phyloP scores from a whole-genome alignment of 2,797 vertebrate genomes.

The Falco berigora region DNA sequence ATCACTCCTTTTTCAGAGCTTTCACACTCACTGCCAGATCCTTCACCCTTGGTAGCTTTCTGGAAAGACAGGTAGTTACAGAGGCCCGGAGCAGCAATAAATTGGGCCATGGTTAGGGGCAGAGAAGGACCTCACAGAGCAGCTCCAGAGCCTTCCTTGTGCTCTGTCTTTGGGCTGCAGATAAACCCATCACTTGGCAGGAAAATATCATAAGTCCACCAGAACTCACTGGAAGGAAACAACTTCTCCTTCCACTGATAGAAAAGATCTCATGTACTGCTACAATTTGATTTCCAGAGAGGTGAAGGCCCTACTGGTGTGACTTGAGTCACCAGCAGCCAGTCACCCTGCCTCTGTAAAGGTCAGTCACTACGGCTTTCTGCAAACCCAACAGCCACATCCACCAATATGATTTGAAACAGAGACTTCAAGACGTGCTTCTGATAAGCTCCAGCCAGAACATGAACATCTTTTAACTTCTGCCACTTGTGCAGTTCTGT shows the following conservation, averaged over 20 bases:
- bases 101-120: background rate
- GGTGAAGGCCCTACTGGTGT: background rate
- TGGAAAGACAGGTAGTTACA: background rate
- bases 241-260: background rate
- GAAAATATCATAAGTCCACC: background rate
- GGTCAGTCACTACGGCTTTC: background rate
- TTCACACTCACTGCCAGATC: background rate
- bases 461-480: background rate
- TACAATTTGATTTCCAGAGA: background rate
- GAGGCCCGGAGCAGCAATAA: background rate
- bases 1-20: background rate
- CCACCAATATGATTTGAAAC: background rate
- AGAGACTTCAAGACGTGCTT: background rate
- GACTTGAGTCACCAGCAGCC: background rate
- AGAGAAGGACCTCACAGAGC: background rate
- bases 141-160: background rate
- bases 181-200: background rate
- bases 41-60: background rate
- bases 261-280: background rate
- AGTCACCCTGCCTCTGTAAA: background rate
- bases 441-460: background rate
- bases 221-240: background rate
- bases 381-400: background rate
- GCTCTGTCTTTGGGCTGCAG: background rate
- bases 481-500: background rate